phyloP scores from a whole-genome alignment of 2,797 vertebrate species.

The Pseudomugil tenellus region DNA sequence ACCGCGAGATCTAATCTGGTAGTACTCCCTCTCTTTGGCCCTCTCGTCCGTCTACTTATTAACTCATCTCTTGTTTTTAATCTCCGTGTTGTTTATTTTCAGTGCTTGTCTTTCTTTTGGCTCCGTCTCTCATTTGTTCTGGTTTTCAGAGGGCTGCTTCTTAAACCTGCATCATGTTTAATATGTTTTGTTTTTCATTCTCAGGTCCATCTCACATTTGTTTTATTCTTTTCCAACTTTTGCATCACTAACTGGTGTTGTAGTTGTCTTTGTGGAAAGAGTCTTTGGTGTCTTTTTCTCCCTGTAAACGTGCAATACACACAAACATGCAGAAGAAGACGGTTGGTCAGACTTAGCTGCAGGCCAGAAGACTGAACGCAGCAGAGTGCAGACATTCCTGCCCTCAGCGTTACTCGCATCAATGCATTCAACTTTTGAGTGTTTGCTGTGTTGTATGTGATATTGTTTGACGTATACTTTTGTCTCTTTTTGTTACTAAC shows the following conservation, averaged over 20 bases:
- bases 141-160: slow-evolving; percentile 38
- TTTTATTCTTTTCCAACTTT: slow-evolving; percentile 44
- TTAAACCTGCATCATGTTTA: slow-evolving; percentile 56
- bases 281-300: slow-evolving; percentile 31
- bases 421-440: neutral
- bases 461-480: slow-evolving; percentile 24
- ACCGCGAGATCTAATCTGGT: slow-evolving; percentile 99
- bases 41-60: slow-evolving; percentile 49
- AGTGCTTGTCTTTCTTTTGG: slow-evolving; percentile 32
- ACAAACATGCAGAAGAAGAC: slow-evolving; percentile 1
- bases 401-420: neutral
- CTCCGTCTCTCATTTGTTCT: slow-evolving; percentile 54
- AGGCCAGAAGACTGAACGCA: slow-evolving; percentile 2
- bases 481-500: slow-evolving; percentile 5
- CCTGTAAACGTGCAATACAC: slow-evolving; percentile 7
- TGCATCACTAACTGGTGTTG: slow-evolving; percentile 62
- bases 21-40: slow-evolving; percentile 78
- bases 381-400: neutral
- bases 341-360: slow-evolving; percentile 17
- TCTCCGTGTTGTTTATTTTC: slow-evolving; percentile 53
- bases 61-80: slow-evolving; percentile 9
- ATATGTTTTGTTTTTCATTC: slow-evolving; percentile 17
- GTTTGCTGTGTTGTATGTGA: slow-evolving; percentile 14
- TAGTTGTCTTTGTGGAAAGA: slow-evolving; percentile 55
- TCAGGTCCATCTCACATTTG: slow-evolving; percentile 48